Evolutionary conservation across 2,888 invertebrate species (phyloP), one percentile per base, ranked within the genome.

Genomic region (Bimastos eiseni): DNA sequence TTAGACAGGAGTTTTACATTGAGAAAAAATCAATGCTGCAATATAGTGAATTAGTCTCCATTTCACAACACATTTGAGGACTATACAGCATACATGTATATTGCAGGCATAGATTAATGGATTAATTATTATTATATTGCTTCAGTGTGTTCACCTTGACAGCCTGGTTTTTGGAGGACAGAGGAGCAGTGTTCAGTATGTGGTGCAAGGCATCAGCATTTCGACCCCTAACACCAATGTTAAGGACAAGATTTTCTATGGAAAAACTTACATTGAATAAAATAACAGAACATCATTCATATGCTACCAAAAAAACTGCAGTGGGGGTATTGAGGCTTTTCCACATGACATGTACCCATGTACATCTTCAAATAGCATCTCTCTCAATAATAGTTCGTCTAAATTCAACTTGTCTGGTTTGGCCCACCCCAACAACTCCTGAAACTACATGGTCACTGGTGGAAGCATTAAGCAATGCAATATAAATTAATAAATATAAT

Each of bases 151-250:
- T 93, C 92, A 95, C 95, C 94, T 95, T 96, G 5, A 95, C 93
- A 90, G 93, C 93, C 92, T 95, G 95, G 95, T 98, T 98, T 95
- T 98, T 97, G 92, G 97, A 97, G 89, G 97, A 97, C 91, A 98
- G 95, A n/a, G 98, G 98, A 83, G 98, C 98, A 96, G 97, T 97
- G 94, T 96, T 97, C 92, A 99, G 96, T 37, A 98, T 97, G 93
- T 96, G 96, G 94, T 97, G 97, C 92, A 99, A 95, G 24, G 99
- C 98, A 93, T 98, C 98, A 89, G 41, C n/a, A 44, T 41, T 49
- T 41, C 49, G 41, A 89, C 70, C 55, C 30, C 83, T 70, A 70
- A 49, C 8, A 3, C n/a, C 86, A 86, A 34, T 17, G 34, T 86
- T 37, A 86, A 86, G 86, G 86, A 86, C 6, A 36, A 37, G 11